A percentile compares a stretch with the other conserved stretches of the same genome.
phyloP scores from a whole-genome alignment of 2,888 invertebrate species.

The Harmothoe impar region DNA sequence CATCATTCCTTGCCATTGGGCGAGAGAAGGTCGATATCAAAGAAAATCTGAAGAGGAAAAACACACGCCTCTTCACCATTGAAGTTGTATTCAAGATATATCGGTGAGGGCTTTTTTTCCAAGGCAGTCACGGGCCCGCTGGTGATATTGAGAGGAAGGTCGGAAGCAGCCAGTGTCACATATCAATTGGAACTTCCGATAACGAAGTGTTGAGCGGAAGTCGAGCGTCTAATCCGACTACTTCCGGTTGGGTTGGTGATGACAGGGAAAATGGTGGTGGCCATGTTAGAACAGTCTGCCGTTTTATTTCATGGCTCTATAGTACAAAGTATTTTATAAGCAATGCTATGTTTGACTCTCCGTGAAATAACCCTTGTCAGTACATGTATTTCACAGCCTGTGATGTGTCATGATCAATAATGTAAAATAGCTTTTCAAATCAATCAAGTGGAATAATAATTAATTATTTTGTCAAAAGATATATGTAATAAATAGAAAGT shows the following conservation, averaged over 20 bases:
- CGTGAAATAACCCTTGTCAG: too few species aligned
- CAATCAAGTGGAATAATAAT: too few species aligned
- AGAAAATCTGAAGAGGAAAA: background rate
- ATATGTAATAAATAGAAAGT: too few species aligned
- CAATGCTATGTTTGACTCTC: too few species aligned
- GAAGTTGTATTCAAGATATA: background rate
- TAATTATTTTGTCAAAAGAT: too few species aligned
- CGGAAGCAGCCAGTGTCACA: background rate
- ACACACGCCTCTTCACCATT: background rate
- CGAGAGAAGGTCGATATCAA: too few species aligned
- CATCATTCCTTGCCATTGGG: too few species aligned
- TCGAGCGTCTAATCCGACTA: constrained; percentile 30
- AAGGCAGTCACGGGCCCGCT: background rate
- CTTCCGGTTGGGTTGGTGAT: constrained; percentile 24
- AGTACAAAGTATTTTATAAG: background rate
- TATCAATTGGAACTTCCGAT: constrained; percentile 35
- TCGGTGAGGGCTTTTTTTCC: background rate
- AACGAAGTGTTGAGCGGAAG: constrained; percentile 18
- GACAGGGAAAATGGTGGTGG: background rate
- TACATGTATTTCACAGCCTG: too few species aligned
- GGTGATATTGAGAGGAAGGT: too few species aligned
- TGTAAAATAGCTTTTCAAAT: too few species aligned
- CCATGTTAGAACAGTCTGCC: background rate
- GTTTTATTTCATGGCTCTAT: background rate
- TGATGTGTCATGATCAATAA: too few species aligned